Percentiles rank a stretch among this genome's conserved stretches.
These are phyloP conservation scores for Sinosuthora webbiana DNA, from an alignment of 2,113 vertebrate genomes.

Conservation along the genomic window DNA sequence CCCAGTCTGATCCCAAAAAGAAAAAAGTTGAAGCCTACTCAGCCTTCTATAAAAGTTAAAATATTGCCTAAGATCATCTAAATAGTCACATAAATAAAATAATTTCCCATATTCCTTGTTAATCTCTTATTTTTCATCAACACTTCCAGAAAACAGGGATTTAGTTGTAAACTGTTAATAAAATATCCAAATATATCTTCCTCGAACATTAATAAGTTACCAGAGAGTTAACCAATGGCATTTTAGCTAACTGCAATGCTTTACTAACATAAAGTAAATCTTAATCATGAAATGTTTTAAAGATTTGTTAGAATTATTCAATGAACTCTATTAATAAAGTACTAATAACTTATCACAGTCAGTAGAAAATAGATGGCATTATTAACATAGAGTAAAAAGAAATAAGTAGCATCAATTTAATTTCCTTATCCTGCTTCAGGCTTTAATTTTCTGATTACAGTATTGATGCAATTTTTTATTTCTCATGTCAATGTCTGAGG, in stretches of 20 bases:
- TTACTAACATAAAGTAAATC: background rate
- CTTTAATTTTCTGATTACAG: slow-evolving; percentile 8
- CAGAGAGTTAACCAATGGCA: background rate
- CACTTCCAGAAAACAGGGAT: background rate
- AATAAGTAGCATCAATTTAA: background rate
- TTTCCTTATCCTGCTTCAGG: background rate
- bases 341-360: background rate
- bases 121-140: background rate
- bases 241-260: background rate
- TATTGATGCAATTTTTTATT: background rate
- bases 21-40: background rate
- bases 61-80: background rate
- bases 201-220: background rate
- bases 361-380: background rate
- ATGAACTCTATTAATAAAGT: background rate
- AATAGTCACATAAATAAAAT: background rate
- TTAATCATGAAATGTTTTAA: background rate
- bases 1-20: background rate
- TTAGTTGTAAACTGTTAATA: background rate
- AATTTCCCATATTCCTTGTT: background rate
- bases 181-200: background rate
- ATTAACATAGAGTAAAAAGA: background rate
- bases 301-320: background rate
- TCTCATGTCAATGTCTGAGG: background rate
- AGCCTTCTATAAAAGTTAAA: background rate